These are phyloP conservation scores for Oryzaephilus surinamensis DNA, from an alignment of 1,140 invertebrate species.

Conservation along the genomic window DNA sequence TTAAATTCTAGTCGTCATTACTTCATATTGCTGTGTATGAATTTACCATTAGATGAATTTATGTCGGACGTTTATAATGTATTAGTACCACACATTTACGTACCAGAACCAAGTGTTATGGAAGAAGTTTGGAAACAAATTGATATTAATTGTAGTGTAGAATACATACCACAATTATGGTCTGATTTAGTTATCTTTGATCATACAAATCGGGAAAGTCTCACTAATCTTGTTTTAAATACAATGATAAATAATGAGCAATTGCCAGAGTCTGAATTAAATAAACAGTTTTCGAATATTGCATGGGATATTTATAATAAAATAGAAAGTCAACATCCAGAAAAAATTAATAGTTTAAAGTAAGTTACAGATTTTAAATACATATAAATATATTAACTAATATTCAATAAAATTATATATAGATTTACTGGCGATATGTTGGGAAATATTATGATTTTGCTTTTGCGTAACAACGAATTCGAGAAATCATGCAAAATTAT, in stretches of 20 bases:
- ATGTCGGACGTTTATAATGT: slow-evolving; percentile 55
- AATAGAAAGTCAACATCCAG: slow-evolving; percentile 35
- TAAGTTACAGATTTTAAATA: slow-evolving; percentile 12
- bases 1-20: slow-evolving; percentile 40
- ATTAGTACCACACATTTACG: slow-evolving; percentile 69
- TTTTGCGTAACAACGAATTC: slow-evolving; percentile 39
- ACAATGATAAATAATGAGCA: slow-evolving; percentile 48
- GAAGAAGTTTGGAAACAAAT: slow-evolving; percentile 54
- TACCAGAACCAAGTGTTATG: slow-evolving; percentile 63
- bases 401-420: slow-evolving; percentile 13
- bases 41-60: slow-evolving; percentile 58
- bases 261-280: slow-evolving; percentile 27
- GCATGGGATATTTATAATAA: slow-evolving; percentile 44
- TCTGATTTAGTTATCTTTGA: slow-evolving; percentile 66
- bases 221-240: slow-evolving; percentile 43
- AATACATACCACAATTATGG: slow-evolving; percentile 63
- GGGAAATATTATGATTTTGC: slow-evolving; percentile 42
- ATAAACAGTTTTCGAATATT: slow-evolving; percentile 40
- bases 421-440: slow-evolving; percentile 48
- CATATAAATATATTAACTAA: background rate
- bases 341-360: slow-evolving; percentile 26
- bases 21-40: slow-evolving; percentile 44
- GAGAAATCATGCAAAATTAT: slow-evolving; percentile 41
- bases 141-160: slow-evolving; percentile 45
- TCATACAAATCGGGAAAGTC: slow-evolving; percentile 42